These are phyloP conservation scores for Beroe ovata DNA, from an alignment of 37 sponge, comb jelly and placozoan genomes.

Conservation along the genomic window DNA sequence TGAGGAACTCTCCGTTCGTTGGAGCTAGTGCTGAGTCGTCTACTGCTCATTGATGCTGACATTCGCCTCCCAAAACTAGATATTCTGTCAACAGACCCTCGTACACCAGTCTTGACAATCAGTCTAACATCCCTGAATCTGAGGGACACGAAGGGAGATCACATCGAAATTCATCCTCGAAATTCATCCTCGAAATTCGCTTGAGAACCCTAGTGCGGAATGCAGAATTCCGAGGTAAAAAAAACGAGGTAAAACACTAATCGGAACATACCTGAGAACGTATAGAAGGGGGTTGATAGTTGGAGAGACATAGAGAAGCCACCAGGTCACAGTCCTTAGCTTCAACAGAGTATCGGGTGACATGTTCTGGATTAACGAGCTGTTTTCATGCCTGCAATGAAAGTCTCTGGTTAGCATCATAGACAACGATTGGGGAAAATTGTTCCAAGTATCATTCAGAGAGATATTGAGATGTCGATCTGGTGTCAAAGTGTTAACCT, in stretches of 20 bases:
- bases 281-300: neutral
- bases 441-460: too few species aligned
- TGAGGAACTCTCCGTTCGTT: neutral
- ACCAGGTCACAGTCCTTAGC: neutral
- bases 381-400: neutral
- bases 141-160: neutral
- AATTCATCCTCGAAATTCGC: neutral
- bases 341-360: neutral
- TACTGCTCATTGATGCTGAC: neutral
- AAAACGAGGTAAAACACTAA: neutral
- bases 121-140: neutral
- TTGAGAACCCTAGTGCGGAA: neutral
- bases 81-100: neutral
- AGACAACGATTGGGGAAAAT: too few species aligned
- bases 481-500: neutral
- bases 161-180: neutral
- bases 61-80: neutral
- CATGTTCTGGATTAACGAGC: neutral
- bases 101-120: neutral
- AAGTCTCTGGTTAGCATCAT: too few species aligned
- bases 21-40: neutral
- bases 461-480: too few species aligned
- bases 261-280: neutral
- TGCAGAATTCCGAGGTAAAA: neutral
- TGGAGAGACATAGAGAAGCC: slow-evolving; percentile 13